Conservation (phyloP, 2,113 vertebrate species). For the Puntigrus tetrazona region DNA sequence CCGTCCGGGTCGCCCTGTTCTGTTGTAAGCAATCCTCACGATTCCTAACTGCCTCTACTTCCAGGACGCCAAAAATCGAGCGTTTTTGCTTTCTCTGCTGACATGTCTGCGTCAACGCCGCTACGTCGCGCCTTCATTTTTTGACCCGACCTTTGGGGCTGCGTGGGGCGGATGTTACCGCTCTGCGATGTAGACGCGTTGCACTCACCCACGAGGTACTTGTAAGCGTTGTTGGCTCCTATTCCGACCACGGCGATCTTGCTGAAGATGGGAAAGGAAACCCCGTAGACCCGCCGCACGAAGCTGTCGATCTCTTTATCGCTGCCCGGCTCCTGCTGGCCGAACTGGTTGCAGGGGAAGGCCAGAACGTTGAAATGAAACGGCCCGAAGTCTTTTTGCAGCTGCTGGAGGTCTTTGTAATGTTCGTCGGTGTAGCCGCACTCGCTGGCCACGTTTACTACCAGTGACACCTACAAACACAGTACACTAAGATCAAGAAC, state of each 20-base stretch:
- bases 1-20: no score
- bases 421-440: conserved; percentile 93
- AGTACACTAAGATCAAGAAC: background rate
- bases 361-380: conserved; percentile 94
- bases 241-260: conserved; percentile 85
- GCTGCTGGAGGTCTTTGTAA: conserved; percentile 88
- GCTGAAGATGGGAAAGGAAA: conserved; percentile 95
- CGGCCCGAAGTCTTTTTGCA: conserved; percentile 89
- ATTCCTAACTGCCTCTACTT: no score
- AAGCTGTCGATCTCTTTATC: conserved; percentile 94
- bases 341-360: conserved; percentile 98
- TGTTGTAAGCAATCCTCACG: no score
- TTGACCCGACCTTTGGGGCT: no score
- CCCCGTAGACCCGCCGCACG: conserved; percentile 83
- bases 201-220: conserved; percentile 86
- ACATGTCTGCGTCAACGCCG: no score
- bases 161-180: no score
- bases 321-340: conserved; percentile 92
- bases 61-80: no score
- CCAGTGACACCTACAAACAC: conserved; percentile 85
- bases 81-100: no score
- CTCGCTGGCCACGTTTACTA: conserved; percentile 94
- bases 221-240: conserved; percentile 89
- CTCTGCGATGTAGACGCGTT: no score
- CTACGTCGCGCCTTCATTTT: no score